Base-by-base conservation (phyloP, 2,113 vertebrate species). In the Thamnaconus septentrionalis region DNA sequence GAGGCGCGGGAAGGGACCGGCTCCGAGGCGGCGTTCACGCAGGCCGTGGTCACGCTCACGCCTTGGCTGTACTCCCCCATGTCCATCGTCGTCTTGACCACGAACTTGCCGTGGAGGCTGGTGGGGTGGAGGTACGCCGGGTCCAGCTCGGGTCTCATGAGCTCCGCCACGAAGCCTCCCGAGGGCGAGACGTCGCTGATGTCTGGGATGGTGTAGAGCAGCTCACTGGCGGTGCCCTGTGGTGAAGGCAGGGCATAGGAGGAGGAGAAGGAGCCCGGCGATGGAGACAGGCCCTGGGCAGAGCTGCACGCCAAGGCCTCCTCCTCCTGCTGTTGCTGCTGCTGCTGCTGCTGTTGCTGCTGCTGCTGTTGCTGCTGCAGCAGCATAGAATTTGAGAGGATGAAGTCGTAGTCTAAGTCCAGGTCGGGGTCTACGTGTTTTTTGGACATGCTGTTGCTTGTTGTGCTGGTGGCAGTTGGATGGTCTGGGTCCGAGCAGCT, bases 371-470 rank as follows among this genome's bases (percentile, higher is more conserved):
- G 88, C 56, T 94, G 93, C 68, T 94, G 93, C 48, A 94, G 94
- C 47, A 94, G 91, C 52, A 96, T 90, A 2, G 94, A 94, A 81
- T 98, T 98, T 12, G 96, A 96, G 6, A 98, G 89, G 31, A 98
- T 98, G 82, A 98, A 98, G 87, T 98, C 96, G 81, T 97, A 94
- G 88, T 98, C 96, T 81, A 96, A 90, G 73, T 98, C 95, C 73
- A 96, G 88, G 73, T 96, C 95, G 73, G 66, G 86, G 45, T 97
- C 96, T 0, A 89, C 75, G 63, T 98, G 94, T 63, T 91, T 93
- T 64, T 93, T 93, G 59, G 93, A 79, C 76, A 94, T 91, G 64
- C 88, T 71, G 66, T 71, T 71, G 62, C 66, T 78, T 8, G 75
- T 71, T 10, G 75, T 66, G 76, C 80, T 71, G 78, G 80, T 75